phyloP scores from a whole-genome alignment of 2,888 invertebrate genomes.

The Cerastoderma edule region DNA sequence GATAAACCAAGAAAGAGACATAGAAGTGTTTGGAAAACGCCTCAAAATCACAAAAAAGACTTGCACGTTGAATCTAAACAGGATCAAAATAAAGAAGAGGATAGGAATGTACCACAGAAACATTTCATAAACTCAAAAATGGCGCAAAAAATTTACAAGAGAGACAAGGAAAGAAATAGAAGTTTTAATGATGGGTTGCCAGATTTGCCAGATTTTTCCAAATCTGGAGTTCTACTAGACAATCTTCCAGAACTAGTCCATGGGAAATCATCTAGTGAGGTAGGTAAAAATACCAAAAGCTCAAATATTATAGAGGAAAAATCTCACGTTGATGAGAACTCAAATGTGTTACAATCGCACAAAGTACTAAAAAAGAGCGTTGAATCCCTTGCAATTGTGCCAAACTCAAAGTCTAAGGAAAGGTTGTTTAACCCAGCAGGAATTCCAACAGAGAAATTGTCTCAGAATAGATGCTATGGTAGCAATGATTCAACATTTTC shows the following conservation, averaged over 20 bases:
- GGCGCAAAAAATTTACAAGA: constrained; percentile 36
- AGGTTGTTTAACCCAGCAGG: neutral
- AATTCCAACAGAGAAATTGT: neutral
- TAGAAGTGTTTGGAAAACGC: neutral
- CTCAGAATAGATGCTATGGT: neutral
- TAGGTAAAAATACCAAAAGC: neutral
- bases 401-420: neutral
- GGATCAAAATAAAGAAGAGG: neutral
- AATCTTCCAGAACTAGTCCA: constrained; percentile 17
- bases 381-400: constrained; percentile 2
- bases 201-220: constrained; percentile 34
- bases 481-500: neutral
- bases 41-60: too few relatives aligned
- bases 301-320: neutral
- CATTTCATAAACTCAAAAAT: constrained; percentile 36
- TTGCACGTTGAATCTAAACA: constrained; percentile 7
- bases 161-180: constrained; percentile 17
- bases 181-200: constrained; percentile 23
- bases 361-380: constrained; percentile 4
- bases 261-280: neutral
- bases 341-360: neutral
- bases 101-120: neutral
- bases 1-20: constrained; percentile 3
- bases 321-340: neutral
- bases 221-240: neutral